Evolutionary conservation across 1,140 invertebrate genomes (phyloP).

Genomic region (Nephila pilipes): DNA sequence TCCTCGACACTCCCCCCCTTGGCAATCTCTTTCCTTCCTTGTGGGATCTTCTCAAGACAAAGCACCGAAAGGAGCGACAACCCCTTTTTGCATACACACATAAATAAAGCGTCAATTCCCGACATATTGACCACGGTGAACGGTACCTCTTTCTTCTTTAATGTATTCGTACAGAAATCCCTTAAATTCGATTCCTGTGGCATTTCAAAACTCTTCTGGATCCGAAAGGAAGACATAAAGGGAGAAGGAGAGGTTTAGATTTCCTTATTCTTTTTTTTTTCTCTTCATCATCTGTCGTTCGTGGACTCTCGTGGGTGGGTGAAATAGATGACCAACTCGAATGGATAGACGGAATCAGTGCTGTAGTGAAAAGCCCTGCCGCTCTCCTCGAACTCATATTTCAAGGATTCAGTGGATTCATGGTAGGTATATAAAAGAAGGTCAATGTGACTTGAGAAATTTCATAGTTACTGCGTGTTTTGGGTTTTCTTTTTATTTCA

Average conservation of each 20-base stretch:
- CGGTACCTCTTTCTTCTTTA: slow-evolving; percentile 32
- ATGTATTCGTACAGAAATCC: slow-evolving; percentile 75
- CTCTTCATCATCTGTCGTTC: slow-evolving; percentile 8
- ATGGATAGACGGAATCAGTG: slow-evolving; percentile 36
- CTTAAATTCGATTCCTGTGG: slow-evolving; percentile 66
- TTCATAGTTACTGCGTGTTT: neutral
- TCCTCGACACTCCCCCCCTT: neutral
- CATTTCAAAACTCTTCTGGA: neutral
- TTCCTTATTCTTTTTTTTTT: neutral
- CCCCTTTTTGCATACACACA: slow-evolving; percentile 49
- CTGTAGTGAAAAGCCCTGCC: neutral
- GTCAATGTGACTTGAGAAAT: neutral
- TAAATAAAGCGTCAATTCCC: slow-evolving; percentile 50
- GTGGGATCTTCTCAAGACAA: slow-evolving; percentile 20
- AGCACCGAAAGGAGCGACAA: neutral
- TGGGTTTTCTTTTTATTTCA: neutral
- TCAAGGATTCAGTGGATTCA: slow-evolving; percentile 41
- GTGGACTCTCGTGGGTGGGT: neutral
- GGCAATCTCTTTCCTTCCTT: neutral
- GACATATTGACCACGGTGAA: slow-evolving; percentile 59
- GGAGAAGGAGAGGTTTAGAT: neutral
- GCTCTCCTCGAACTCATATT: slow-evolving; percentile 1
- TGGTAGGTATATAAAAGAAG: neutral
- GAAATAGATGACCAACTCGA: neutral
- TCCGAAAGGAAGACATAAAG: neutral